Base-by-base conservation (phyloP, 2,113 vertebrate species). In the Syngnathus floridae region DNA sequence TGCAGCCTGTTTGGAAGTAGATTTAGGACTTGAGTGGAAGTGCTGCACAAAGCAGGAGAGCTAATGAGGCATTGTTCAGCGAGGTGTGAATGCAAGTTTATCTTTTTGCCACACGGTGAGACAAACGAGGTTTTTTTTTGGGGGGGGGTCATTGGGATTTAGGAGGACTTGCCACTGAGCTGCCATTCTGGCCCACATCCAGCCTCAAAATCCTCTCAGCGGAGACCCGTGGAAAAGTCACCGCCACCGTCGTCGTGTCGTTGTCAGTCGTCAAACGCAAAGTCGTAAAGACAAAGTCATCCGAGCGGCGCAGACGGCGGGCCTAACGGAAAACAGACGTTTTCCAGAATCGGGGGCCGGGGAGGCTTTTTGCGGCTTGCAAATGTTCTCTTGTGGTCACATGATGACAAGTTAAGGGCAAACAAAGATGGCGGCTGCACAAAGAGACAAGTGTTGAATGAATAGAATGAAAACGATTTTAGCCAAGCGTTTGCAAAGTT, bases 11-110 rank as follows among this genome's bases (percentile, higher is more conserved):
- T 66, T 77, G 68, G 52, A 73, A 80, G 74, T 26, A 75, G 75
- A 80, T 77, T 69, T 71, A 67, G 43, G 65, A 60, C 71, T 74
- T 73, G 26, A 62, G 22, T 77, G 75, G 70, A 79, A 82, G 76
- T 80, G 74, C 64, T 52, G 61, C 68, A 82, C 67, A 72, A 75
- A 83, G 65, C 72, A 64, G 37, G 60, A 61, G 62, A 80, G 81
- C 79, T 84, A 84, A 87, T 89, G 78, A 81, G 21, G 73, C 64
- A 73, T 80, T 81, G 82, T 86, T 80, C 72, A 76, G 75, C 54
- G 66, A 81, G 71, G 79, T 84, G 74, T 75, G 71, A 69, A 75
- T 66, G 66, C 62, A 62, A 46, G 77, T 79, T 80, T 74, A 84
- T 80, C 79, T 79, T 64, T 67, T 64, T 22, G 22, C 66, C 69